phyloP scores from a whole-genome alignment of 2,888 invertebrate genomes.

The Lasioglossum zephyrum region DNA sequence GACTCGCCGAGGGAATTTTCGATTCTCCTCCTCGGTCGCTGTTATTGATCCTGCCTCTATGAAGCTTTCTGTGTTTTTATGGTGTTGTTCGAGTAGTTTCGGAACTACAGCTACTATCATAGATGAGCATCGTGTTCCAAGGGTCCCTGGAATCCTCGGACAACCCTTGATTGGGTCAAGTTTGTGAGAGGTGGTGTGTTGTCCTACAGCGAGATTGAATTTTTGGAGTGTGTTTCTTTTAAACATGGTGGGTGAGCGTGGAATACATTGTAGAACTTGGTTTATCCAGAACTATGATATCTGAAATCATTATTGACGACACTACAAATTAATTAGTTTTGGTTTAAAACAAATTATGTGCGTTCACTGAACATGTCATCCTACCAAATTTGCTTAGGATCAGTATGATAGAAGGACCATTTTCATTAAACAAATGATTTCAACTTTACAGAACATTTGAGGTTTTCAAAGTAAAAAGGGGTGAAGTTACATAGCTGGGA shows the following conservation, averaged over 20 bases:
- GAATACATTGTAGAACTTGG: no score
- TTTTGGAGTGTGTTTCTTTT: not conserved
- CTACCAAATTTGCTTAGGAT: not conserved
- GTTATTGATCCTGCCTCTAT: conserved; percentile 45
- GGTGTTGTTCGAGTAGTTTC: not conserved
- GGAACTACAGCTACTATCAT: not conserved
- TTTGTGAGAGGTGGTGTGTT: not conserved
- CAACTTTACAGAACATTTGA: not conserved
- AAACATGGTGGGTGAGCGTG: no score
- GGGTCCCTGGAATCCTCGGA: not conserved
- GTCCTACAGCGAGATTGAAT: not conserved
- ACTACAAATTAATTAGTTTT: no score
- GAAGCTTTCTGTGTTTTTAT: not conserved
- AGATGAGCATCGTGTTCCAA: not conserved
- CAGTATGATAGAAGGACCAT: not conserved
- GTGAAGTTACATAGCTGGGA: not conserved
- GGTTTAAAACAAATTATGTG: no score
- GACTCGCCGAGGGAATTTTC: conserved; percentile 67
- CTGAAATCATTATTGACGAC: no score
- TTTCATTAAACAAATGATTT: not conserved
- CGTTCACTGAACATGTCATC: no score
- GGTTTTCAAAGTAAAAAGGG: not conserved
- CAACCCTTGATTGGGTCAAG: not conserved
- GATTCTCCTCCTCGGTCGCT: conserved; percentile 50
- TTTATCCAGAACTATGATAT: no score